Conservation (phyloP, 2,113 vertebrate genomes). For the Datnioides undecimradiatus region DNA sequence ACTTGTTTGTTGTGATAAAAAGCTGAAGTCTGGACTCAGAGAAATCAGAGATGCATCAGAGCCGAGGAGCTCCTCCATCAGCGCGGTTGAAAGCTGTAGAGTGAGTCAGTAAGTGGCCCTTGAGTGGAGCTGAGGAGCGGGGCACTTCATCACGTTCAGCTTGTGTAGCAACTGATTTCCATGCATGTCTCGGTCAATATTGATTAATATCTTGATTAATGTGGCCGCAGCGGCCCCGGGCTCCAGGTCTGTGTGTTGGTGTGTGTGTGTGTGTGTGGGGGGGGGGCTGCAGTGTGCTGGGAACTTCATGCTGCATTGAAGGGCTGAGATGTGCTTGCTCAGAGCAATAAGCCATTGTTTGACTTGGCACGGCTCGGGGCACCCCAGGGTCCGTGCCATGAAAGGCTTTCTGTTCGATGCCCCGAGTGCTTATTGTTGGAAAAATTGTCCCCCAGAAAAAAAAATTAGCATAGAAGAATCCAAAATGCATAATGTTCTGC, state of each 20-base stretch:
- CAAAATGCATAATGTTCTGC: slow-evolving; percentile 92
- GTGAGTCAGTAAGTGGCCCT: not conserved
- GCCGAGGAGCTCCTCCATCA: no score
- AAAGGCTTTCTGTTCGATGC: slow-evolving; percentile 96
- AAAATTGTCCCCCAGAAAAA: slow-evolving; percentile 87
- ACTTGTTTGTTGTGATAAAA: not conserved
- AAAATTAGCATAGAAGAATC: slow-evolving; percentile 98
- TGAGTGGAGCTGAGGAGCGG: not conserved
- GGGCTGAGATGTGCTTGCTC: slow-evolving; percentile 88
- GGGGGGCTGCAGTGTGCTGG: slow-evolving; percentile 85
- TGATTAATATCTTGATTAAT: slow-evolving; percentile 94
- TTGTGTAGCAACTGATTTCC: slow-evolving; percentile 33
- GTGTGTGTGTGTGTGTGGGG: slow-evolving; percentile 58
- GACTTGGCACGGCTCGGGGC: slow-evolving; percentile 89
- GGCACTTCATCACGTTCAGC: not conserved
- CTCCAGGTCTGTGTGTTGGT: slow-evolving; percentile 83
- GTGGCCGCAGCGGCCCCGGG: slow-evolving; percentile 81
- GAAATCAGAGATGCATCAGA: no score
- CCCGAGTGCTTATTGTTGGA: slow-evolving; percentile 92
- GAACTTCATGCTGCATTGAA: slow-evolving; percentile 87
- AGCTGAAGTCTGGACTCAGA: no score
- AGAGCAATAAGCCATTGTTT: slow-evolving; percentile 94
- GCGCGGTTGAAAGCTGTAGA: not conserved
- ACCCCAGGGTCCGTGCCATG: slow-evolving; percentile 92
- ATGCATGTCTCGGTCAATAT: slow-evolving; percentile 68